Conservation (phyloP, 2,113 vertebrate species). For the Anguilla rostrata region DNA sequence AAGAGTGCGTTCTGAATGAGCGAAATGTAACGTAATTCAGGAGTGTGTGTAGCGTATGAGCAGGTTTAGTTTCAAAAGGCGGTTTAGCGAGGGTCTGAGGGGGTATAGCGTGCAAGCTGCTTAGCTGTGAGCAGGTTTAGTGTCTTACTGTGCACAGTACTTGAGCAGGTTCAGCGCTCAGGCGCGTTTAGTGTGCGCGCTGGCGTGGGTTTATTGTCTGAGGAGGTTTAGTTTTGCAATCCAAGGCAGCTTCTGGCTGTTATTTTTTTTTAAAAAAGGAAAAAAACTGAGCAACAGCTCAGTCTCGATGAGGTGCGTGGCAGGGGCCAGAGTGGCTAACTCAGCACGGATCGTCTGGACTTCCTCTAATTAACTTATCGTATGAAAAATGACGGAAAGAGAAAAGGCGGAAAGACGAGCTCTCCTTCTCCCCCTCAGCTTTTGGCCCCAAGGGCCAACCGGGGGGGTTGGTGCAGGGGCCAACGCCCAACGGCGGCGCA, state of each 20-base stretch:
- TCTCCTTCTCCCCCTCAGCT: conserved; percentile 46
- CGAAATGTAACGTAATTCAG: too few species aligned
- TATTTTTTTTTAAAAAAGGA: conserved; percentile 21
- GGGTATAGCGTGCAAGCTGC: too few species aligned
- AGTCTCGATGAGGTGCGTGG: conserved; percentile 44
- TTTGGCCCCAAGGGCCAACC: conserved; percentile 36
- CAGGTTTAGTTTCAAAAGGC: too few species aligned
- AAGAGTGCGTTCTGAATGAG: too few species aligned
- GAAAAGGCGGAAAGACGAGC: conserved; percentile 51
- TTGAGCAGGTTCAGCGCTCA: too few species aligned
- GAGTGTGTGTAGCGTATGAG: too few species aligned
- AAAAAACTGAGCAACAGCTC: conserved; percentile 38
- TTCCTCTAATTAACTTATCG: conserved; percentile 67
- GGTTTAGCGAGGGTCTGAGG: too few species aligned
- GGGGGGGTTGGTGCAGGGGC: conserved; percentile 30
- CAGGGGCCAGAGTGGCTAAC: conserved; percentile 44
- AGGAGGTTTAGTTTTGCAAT: neutral
- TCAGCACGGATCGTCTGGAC: conserved; percentile 47
- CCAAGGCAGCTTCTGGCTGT: conserved; percentile 29
- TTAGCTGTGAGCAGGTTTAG: too few species aligned
- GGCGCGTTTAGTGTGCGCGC: too few species aligned
- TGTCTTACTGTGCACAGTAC: too few species aligned
- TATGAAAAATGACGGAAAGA: conserved; percentile 49
- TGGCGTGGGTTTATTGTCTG: too few species aligned
- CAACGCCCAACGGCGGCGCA: conserved; percentile 35